A percentile compares a stretch with the other conserved stretches of the same genome.
These are phyloP conservation scores for Bucorvus abyssinicus DNA, from an alignment of 2,797 vertebrate genomes.

Conservation along the genomic window DNA sequence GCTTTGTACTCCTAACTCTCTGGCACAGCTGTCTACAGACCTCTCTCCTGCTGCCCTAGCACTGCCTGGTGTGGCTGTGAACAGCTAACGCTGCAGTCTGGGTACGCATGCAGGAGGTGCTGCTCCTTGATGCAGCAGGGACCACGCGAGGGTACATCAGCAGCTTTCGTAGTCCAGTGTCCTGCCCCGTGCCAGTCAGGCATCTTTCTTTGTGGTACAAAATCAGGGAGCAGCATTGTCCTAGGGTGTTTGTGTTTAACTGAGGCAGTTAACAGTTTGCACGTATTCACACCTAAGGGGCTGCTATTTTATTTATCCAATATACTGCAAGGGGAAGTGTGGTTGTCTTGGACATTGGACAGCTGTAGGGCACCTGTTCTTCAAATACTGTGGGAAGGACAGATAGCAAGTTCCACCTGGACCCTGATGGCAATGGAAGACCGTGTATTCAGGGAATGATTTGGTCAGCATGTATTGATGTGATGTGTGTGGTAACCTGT, in stretches of 20 bases:
- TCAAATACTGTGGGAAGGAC: not conserved
- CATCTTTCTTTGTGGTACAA: not conserved
- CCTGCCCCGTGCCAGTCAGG: not conserved
- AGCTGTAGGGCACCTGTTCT: not conserved
- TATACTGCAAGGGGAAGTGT: not conserved
- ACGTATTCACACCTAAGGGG: not conserved
- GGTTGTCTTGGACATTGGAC: not conserved
- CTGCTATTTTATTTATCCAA: not conserved
- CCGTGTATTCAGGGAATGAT: not conserved
- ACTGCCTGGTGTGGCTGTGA: not conserved
- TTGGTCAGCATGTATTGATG: rapidly evolving
- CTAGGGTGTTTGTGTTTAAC: not conserved
- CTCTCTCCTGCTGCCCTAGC: not conserved
- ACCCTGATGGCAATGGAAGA: not conserved
- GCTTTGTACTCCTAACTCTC: not conserved
- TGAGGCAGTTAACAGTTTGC: not conserved
- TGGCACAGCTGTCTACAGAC: rapidly evolving
- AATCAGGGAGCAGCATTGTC: not conserved
- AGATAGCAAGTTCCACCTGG: not conserved
- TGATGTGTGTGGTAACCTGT: rapidly evolving
- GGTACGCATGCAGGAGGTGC: not conserved
- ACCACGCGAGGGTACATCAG: rapidly evolving
- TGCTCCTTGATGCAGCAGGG: not conserved
- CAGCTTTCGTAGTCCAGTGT: not conserved
- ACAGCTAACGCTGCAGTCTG: not conserved